phyloP scores from a whole-genome alignment of 2,113 vertebrate species.

The Chaetodon trifascialis region DNA sequence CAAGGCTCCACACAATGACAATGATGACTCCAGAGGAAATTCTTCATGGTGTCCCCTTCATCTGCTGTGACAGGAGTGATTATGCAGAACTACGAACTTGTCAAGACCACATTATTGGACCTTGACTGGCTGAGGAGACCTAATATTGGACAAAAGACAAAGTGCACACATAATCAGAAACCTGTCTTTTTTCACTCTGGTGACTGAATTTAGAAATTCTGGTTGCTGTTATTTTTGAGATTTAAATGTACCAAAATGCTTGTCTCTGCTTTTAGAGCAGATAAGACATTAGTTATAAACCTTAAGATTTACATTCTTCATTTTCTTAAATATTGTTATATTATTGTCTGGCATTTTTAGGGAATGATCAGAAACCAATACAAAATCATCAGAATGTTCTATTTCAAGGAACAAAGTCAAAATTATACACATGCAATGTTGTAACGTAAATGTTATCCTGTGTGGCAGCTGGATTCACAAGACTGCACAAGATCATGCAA shows the following conservation, averaged over 20 bases:
- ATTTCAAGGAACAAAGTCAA: no score
- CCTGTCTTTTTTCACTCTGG: neutral
- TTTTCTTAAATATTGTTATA: no score
- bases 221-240: neutral
- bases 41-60: constrained; percentile 69
- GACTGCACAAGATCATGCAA: no score
- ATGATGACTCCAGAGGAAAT: constrained; percentile 79
- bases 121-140: constrained; percentile 19
- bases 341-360: no score
- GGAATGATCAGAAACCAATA: no score
- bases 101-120: constrained; percentile 50
- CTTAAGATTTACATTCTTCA: no score
- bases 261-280: no score
- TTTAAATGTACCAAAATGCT: neutral
- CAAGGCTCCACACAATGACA: constrained; percentile 76
- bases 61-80: constrained; percentile 75
- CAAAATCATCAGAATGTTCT: no score
- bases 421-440: no score
- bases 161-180: constrained; percentile 2
- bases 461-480: no score
- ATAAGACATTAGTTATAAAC: no score
- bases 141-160: constrained; percentile 25
- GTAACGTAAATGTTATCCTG: no score
- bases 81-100: constrained; percentile 72
- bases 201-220: neutral